Base-by-base conservation (phyloP, 92 coral and sea anemone species). In the Desmophyllum pertusum region DNA sequence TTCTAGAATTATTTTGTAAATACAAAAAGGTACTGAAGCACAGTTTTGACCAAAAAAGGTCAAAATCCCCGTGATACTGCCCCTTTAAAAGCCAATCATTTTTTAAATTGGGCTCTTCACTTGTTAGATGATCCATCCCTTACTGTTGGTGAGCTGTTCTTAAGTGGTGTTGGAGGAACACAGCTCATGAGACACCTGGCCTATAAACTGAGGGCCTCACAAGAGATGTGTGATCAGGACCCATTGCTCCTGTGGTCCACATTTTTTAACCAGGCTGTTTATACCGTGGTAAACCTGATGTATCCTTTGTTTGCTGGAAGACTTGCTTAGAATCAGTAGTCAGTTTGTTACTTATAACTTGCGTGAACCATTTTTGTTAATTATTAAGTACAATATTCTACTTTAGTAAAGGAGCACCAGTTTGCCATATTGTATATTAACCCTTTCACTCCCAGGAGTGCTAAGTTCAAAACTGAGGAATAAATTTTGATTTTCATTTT, bases 111-210 rank as follows among this genome's bases (percentile, higher is more conserved):
- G 3, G 4, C 43, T 67, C 84, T 75, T 46, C 29, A 4, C 33
- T 18, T 72, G 71, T 19, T 84, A 96, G 99, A 92, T 72, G 87
- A 90, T 55, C 95, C 97, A 30, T 86, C 92, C 59, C 86, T 93
- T 19, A 92, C 98, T 25, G 69, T 96, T 10, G 81, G 92, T 43
- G 95, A 94, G 84, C 87, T 94, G 51, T 96, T 94, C 65, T 89
- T 96, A 41, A 75, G 81, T 30, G 95, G 93, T 5, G 81, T 85
- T 80, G 99, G 98, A 43, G 97, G 99, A 19, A 84, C 90, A 18
- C 96, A 96, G 69, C 84, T 96, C 76, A 72, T 92, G 27, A 55
- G 77, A 40, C 76, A 83, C 59, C 76, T 93, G 87, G 89, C 94
- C 51, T 82, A 86, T 40, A 87, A 84, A 52, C 70, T 87, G 33